These are phyloP conservation scores for Lethocerus indicus DNA, from an alignment of 1,140 invertebrate species.

Conservation along the genomic window DNA sequence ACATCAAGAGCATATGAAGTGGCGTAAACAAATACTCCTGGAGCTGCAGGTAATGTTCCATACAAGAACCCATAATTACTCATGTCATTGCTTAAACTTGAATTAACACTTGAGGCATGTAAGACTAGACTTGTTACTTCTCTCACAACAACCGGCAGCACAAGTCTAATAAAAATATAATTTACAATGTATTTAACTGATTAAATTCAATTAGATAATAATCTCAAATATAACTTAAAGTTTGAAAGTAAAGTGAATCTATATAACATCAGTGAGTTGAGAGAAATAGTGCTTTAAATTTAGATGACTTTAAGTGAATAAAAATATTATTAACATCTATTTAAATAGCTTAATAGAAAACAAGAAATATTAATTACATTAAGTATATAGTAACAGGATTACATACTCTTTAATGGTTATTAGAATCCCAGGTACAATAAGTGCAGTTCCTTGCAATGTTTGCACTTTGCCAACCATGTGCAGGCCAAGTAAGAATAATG, in stretches of 20 bases:
- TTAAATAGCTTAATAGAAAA: too few relatives aligned
- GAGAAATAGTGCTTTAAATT: too few relatives aligned
- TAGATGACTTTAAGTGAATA: too few relatives aligned
- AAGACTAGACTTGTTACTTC: slow-evolving; percentile 64
- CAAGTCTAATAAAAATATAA: slow-evolving; percentile 37
- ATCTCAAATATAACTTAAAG: too few relatives aligned
- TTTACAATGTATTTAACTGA: too few relatives aligned
- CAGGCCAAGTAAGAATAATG: slow-evolving; percentile 77
- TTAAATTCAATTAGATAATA: too few relatives aligned
- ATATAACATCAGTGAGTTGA: too few relatives aligned
- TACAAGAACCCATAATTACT: slow-evolving; percentile 91
- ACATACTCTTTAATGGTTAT: slow-evolving; percentile 79
- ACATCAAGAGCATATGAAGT: slow-evolving; percentile 70
- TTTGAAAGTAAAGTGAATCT: too few relatives aligned
- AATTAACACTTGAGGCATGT: slow-evolving; percentile 24
- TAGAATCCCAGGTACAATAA: slow-evolving; percentile 68
- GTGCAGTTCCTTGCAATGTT: slow-evolving; percentile 49
- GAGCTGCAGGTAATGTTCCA: slow-evolving; percentile 88
- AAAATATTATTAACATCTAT: too few relatives aligned
- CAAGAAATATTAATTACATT: too few relatives aligned
- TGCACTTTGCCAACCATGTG: slow-evolving; percentile 85
- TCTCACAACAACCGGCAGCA: slow-evolving; percentile 71
- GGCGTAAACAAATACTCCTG: slow-evolving; percentile 87
- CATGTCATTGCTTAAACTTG: slow-evolving; percentile 55
- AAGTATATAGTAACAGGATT: too few relatives aligned